Conservation (phyloP, 2,113 vertebrate genomes). For the Athene noctua region DNA sequence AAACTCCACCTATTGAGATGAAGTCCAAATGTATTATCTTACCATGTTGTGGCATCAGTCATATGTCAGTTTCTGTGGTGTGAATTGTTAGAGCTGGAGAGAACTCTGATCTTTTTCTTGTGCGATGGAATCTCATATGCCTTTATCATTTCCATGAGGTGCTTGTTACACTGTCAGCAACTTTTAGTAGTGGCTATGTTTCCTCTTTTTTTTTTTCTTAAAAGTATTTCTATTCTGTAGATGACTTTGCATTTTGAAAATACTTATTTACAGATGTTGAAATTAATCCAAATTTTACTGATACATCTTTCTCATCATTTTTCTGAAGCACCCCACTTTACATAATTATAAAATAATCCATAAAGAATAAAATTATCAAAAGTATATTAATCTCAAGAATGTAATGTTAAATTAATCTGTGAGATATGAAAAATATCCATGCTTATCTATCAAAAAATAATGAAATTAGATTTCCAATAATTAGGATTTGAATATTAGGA, state of each 20-base stretch:
- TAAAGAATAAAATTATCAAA: neutral
- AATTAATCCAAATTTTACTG: neutral
- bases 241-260: neutral
- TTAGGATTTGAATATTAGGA: neutral
- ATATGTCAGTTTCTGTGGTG: neutral
- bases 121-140: neutral
- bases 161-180: neutral
- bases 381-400: neutral
- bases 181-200: neutral
- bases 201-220: neutral
- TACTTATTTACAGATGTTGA: neutral
- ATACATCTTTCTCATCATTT: neutral
- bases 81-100: neutral
- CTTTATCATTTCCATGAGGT: neutral
- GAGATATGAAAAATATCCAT: neutral
- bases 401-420: neutral
- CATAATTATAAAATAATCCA: neutral
- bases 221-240: neutral
- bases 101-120: neutral
- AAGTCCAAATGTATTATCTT: neutral
- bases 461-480: neutral
- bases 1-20: fast-evolving
- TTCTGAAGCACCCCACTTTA: neutral
- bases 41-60: neutral
- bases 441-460: neutral